Evolutionary conservation across 2,797 vertebrate species (phyloP).

Genomic region (Malurus leucopterus): DNA sequence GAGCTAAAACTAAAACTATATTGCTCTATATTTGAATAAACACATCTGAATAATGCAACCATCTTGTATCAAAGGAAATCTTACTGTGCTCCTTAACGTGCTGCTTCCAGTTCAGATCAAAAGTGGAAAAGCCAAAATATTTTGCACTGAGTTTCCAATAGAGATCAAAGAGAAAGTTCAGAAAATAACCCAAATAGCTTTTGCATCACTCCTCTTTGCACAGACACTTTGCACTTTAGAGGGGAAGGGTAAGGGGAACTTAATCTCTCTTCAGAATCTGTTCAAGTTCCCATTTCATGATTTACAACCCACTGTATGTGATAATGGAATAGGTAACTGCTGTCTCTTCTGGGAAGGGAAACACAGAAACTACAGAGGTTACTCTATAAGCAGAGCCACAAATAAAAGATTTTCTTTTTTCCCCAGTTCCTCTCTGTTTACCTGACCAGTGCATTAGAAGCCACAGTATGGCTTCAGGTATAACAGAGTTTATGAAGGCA

Average conservation of each 20-base stretch:
- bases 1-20: background rate
- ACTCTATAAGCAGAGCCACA: background rate
- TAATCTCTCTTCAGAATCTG: background rate
- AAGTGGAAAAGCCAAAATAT: background rate
- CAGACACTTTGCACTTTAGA: background rate
- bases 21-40: background rate
- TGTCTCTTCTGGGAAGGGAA: background rate
- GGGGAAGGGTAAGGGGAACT: background rate
- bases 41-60: background rate
- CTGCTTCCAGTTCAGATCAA: background rate
- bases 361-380: background rate
- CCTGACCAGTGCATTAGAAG: background rate
- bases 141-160: background rate
- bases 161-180: background rate
- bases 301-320: background rate
- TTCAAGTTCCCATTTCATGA: conserved; percentile 6
- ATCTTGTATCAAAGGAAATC: background rate
- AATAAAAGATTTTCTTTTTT: background rate
- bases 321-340: background rate
- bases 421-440: background rate
- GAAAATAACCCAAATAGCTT: background rate
- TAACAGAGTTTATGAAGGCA: background rate
- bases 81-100: background rate
- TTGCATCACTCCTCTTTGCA: background rate
- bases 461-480: background rate